Percentiles rank a stretch among this genome's conserved stretches.
These are phyloP conservation scores for Pyrgilauda ruficollis DNA, from an alignment of 2,113 vertebrate genomes.

Conservation along the genomic window DNA sequence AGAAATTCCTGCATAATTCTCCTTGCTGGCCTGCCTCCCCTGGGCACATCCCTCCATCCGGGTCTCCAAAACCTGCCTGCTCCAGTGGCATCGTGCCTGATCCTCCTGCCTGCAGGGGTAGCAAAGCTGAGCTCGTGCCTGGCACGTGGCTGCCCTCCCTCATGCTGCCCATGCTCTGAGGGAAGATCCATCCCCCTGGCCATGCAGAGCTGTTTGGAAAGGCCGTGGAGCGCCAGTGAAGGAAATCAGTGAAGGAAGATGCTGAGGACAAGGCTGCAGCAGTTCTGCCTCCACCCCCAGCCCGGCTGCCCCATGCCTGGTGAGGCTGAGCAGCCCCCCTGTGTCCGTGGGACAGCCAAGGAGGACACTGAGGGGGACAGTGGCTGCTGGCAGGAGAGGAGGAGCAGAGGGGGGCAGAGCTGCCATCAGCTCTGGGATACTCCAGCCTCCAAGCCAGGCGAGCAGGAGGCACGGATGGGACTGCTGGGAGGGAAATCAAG, in stretches of 20 bases:
- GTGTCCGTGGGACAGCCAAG: neutral
- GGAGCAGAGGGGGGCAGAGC: neutral
- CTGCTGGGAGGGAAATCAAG: neutral
- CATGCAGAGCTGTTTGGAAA: rapidly evolving
- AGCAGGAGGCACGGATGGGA: neutral
- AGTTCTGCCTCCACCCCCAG: constrained; percentile 39
- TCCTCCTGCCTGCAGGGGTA: neutral
- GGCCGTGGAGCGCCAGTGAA: neutral
- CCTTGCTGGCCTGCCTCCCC: neutral
- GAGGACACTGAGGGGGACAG: neutral
- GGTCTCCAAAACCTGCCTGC: neutral
- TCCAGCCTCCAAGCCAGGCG: rapidly evolving
- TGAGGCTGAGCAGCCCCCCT: neutral
- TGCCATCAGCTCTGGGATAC: neutral
- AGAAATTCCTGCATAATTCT: neutral
- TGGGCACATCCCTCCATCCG: neutral
- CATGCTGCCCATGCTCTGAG: rapidly evolving
- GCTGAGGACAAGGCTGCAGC: constrained; percentile 24
- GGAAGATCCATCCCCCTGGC: neutral
- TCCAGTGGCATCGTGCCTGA: neutral
- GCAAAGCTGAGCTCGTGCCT: neutral
- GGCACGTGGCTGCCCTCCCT: neutral
- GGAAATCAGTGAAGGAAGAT: constrained; percentile 6
- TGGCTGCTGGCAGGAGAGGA: neutral
- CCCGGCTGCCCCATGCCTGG: neutral